A percentile compares a stretch with the other conserved stretches of the same genome.
These are phyloP conservation scores for Lagria hirta DNA, from an alignment of 2,888 invertebrate species.

Conservation along the genomic window DNA sequence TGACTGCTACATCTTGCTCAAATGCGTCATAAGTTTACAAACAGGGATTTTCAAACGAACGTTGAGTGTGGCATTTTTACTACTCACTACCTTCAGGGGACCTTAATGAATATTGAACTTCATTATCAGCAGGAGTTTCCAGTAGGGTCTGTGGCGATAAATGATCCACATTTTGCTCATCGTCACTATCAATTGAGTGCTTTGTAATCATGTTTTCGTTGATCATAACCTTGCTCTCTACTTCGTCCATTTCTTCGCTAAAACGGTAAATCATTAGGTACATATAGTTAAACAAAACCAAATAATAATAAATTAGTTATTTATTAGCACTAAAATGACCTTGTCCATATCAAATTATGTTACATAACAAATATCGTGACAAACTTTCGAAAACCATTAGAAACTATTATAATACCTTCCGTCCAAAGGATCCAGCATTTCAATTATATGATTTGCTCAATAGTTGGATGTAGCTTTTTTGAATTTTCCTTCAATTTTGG, in stretches of 20 bases:
- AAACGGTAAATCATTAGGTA: constrained; percentile 21
- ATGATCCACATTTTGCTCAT: constrained; percentile 57
- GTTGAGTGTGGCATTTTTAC: no score
- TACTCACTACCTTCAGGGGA: constrained; percentile 54
- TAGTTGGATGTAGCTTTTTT: constrained; percentile 58
- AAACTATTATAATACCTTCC: constrained; percentile 57
- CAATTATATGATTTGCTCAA: constrained; percentile 52
- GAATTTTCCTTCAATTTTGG: constrained; percentile 69
- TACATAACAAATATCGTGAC: constrained; percentile 40
- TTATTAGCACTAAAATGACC: constrained; percentile 29
- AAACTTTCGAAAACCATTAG: constrained; percentile 34
- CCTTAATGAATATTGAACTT: constrained; percentile 54
- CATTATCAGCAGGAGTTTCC: constrained; percentile 57
- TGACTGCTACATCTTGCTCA: no score
- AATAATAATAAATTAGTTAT: constrained; percentile 18
- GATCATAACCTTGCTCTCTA: constrained; percentile 48
- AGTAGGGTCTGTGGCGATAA: constrained; percentile 60
- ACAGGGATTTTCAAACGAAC: constrained; percentile 42
- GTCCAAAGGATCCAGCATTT: constrained; percentile 64
- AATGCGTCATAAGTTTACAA: no score
- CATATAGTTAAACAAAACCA: no score
- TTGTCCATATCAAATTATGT: constrained; percentile 32
- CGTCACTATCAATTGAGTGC: constrained; percentile 55
- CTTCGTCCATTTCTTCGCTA: constrained; percentile 38
- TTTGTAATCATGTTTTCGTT: constrained; percentile 52